phyloP scores from a whole-genome alignment of 2,113 vertebrate genomes.

The Bombycilla garrulus region DNA sequence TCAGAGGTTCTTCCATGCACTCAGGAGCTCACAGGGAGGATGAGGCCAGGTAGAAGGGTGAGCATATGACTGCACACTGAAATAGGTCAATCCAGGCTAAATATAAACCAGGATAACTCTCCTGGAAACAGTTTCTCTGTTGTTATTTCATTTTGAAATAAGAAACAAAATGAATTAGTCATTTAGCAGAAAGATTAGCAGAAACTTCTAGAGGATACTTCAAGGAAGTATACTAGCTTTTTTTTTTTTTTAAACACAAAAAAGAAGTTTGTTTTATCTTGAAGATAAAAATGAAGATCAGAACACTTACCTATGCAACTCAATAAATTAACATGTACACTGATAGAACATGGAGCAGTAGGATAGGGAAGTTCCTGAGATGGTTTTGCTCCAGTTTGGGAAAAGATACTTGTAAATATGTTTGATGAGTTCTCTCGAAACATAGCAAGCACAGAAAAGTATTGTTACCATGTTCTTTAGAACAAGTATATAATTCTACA shows the following conservation, averaged over 20 bases:
- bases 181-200: not conserved
- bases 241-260: not conserved
- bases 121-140: not conserved
- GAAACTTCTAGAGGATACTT: not conserved
- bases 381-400: not conserved
- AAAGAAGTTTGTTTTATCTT: not conserved
- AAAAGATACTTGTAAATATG: not conserved
- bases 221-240: not conserved
- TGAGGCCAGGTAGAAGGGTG: not conserved
- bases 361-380: not conserved
- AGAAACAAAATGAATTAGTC: not conserved
- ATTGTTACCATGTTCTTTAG: not conserved
- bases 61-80: not conserved
- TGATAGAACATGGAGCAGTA: not conserved
- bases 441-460: not conserved
- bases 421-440: not conserved
- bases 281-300: not conserved
- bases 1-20: not conserved
- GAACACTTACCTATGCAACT: not conserved
- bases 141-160: not conserved
- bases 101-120: not conserved
- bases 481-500: not conserved
- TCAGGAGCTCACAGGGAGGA: not conserved
- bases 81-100: not conserved
- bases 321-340: not conserved